A percentile compares a stretch with the other conserved stretches of the same genome.
Conservation (phyloP, 2,113 vertebrate genomes). For the Callocephalon fimbriatum region DNA sequence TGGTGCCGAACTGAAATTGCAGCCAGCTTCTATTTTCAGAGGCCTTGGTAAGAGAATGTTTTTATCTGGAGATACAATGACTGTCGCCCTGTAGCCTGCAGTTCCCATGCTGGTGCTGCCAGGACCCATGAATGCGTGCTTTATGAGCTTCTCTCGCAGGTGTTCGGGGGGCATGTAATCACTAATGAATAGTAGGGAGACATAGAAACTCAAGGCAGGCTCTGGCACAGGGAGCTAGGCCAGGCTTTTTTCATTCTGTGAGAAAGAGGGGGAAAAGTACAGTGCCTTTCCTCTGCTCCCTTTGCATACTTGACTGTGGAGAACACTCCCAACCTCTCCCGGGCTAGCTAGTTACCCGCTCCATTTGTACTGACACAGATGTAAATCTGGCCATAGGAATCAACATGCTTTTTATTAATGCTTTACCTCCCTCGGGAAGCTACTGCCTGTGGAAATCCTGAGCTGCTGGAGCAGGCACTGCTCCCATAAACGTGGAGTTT, state of each 20-base stretch:
- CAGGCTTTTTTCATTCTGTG: constrained; percentile 63
- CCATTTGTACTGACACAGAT: accelerated
- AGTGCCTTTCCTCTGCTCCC: neutral
- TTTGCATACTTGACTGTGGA: neutral
- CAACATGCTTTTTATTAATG: neutral
- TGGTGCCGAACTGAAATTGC: constrained; percentile 69
- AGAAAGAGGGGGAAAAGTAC: neutral
- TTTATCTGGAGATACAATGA: constrained; percentile 85
- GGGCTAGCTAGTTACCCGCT: accelerated
- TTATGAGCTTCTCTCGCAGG: constrained; percentile 83
- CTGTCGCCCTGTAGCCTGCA: constrained; percentile 72
- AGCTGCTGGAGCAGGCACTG: neutral
- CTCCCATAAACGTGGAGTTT: accelerated
- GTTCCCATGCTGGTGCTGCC: constrained; percentile 85
- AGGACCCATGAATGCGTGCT: constrained; percentile 83
- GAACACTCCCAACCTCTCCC: neutral
- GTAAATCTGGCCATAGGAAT: neutral
- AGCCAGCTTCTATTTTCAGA: constrained; percentile 79
- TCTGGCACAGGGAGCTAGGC: constrained; percentile 74
- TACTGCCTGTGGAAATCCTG: neutral
- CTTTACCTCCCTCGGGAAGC: neutral
- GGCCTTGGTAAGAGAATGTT: constrained; percentile 80
- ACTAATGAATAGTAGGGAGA: constrained; percentile 76
- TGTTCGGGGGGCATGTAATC: constrained; percentile 81
- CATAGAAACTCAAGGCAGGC: constrained; percentile 67